Evolutionary conservation across 1,140 invertebrate species (phyloP).

Genomic region (Caerostris darwini): DNA sequence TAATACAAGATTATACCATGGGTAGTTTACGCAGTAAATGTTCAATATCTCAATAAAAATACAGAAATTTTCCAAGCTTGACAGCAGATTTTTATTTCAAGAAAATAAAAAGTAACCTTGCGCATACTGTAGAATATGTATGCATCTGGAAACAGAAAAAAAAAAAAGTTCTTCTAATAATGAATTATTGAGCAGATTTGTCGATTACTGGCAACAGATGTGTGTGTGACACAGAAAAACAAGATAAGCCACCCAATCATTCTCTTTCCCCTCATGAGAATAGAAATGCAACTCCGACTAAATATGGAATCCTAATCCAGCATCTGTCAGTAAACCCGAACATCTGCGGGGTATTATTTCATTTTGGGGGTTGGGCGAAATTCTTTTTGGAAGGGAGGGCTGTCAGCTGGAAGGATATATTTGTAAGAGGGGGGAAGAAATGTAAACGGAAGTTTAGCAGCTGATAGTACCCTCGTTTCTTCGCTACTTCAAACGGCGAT

Average conservation of each 20-base stretch:
- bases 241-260: background rate
- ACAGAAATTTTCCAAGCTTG: too few species aligned
- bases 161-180: too few species aligned
- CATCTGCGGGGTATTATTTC: conserved; percentile 35
- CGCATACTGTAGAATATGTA: too few species aligned
- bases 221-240: background rate
- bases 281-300: background rate
- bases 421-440: conserved; percentile 24
- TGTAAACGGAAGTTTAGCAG: conserved; percentile 29
- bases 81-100: too few species aligned
- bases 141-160: too few species aligned
- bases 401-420: conserved; percentile 11
- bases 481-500: conserved; percentile 14
- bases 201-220: background rate
- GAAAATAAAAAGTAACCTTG: too few species aligned
- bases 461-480: conserved; percentile 18
- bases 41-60: too few species aligned
- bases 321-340: conserved; percentile 64
- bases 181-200: too few species aligned
- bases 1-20: too few species aligned
- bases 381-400: background rate
- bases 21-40: too few species aligned
- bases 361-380: background rate
- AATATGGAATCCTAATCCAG: conserved; percentile 35
- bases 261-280: background rate